Conservation (phyloP, 2,888 invertebrate genomes). For the Arctia plantaginis region DNA sequence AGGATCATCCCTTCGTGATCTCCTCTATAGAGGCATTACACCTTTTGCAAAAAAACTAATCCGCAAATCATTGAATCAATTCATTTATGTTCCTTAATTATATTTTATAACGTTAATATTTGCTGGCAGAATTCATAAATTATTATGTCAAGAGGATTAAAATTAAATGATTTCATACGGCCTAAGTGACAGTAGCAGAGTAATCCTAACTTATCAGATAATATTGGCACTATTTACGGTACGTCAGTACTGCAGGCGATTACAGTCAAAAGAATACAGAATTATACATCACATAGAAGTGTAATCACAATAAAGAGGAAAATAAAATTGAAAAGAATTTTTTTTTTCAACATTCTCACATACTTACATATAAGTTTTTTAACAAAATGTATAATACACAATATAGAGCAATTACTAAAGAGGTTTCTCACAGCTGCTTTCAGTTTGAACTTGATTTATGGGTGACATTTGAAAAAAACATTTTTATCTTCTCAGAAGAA, state of each 20-base stretch:
- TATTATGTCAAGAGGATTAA: conserved; percentile 43
- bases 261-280: conserved; percentile 41
- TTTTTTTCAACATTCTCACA: no score
- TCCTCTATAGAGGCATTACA: no score
- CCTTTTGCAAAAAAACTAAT: no score
- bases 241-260: conserved; percentile 51
- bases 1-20: no score
- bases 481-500: no score
- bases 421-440: not conserved
- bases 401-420: not conserved
- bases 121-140: conserved; percentile 5
- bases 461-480: no score
- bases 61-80: not conserved
- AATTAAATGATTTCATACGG: conserved; percentile 43
- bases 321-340: not conserved
- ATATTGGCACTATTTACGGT: conserved; percentile 51
- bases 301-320: not conserved
- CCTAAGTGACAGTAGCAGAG: conserved; percentile 37
- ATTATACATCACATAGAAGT: conserved; percentile 5
- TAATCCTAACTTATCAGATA: conserved; percentile 54
- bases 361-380: not conserved
- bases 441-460: not conserved
- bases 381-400: no score
- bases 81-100: not conserved
- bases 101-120: not conserved